Evolutionary conservation across 2,113 vertebrate genomes (phyloP).

Genomic region (Xyrauchen texanus): DNA sequence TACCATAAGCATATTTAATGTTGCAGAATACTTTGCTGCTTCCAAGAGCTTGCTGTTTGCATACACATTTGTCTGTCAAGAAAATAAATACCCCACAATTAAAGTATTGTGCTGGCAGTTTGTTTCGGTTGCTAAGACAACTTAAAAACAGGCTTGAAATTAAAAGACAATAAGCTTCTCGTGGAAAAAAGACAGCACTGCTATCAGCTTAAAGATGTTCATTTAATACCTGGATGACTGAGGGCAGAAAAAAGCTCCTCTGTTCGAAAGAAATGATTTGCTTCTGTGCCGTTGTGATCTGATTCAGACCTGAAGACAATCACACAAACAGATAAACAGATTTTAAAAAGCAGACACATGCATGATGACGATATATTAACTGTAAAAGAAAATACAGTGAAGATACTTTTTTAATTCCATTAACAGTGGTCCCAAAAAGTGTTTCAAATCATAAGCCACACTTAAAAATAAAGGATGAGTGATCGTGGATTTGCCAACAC

Average conservation of each 20-base stretch:
- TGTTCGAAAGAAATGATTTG: slow-evolving; percentile 81
- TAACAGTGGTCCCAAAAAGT: too few relatives aligned
- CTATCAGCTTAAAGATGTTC: slow-evolving; percentile 4
- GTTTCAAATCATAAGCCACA: too few relatives aligned
- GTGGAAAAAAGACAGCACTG: neutral
- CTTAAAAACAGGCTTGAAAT: slow-evolving; percentile 29
- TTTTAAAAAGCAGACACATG: neutral
- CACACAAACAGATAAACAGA: slow-evolving; percentile 30
- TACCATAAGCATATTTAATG: slow-evolving; percentile 94
- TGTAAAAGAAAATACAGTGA: too few relatives aligned
- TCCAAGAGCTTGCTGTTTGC: slow-evolving; percentile 90
- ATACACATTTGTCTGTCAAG: slow-evolving; percentile 92
- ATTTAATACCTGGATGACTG: slow-evolving; percentile 86
- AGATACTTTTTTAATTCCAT: too few relatives aligned
- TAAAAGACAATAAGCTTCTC: neutral
- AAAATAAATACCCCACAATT: slow-evolving; percentile 48
- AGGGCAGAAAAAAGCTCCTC: slow-evolving; percentile 95
- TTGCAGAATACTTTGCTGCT: slow-evolving; percentile 89
- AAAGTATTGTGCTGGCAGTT: slow-evolving; percentile 46
- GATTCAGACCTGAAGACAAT: slow-evolving; percentile 71
- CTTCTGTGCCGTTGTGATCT: slow-evolving; percentile 72
- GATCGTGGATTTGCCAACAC: too few relatives aligned
- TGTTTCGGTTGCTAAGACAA: slow-evolving; percentile 15
- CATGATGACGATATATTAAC: too few relatives aligned
- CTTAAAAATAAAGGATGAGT: too few relatives aligned